A percentile compares a stretch with the other conserved stretches of the same genome.
Conservation (phyloP, 2,113 vertebrate genomes). For the Hypocryptadius cinnamomeus region DNA sequence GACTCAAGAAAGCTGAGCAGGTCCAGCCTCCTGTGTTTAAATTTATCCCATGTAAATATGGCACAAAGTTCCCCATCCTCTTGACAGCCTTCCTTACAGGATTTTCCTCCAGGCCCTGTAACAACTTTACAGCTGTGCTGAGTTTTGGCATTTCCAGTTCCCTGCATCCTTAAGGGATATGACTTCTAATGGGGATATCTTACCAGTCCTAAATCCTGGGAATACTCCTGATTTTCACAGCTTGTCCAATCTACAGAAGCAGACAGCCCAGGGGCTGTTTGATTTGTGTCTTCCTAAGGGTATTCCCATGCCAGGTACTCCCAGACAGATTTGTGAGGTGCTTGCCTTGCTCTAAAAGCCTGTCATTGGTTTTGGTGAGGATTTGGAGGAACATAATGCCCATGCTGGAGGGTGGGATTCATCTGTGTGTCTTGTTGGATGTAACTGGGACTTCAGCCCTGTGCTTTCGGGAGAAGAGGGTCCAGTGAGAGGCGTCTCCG, state of each 20-base stretch:
- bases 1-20: background rate
- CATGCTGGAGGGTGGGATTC: background rate
- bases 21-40: background rate
- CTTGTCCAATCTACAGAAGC: background rate
- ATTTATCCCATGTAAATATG: background rate
- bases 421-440: background rate
- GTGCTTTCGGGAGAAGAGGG: background rate
- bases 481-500: rapidly evolving
- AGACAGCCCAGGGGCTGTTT: background rate
- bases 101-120: background rate
- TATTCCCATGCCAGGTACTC: rapidly evolving
- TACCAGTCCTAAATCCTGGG: background rate
- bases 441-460: background rate
- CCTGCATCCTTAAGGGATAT: background rate
- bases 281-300: background rate
- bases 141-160: background rate
- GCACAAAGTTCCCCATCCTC: background rate
- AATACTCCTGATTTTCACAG: background rate
- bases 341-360: background rate
- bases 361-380: background rate
- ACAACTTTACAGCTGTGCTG: background rate
- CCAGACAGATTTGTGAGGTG: rapidly evolving
- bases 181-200: background rate
- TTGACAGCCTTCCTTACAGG: background rate
- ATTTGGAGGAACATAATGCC: background rate